Base-by-base conservation (phyloP, 2,797 vertebrate species). In the Typhlichthys eigenmanni region DNA sequence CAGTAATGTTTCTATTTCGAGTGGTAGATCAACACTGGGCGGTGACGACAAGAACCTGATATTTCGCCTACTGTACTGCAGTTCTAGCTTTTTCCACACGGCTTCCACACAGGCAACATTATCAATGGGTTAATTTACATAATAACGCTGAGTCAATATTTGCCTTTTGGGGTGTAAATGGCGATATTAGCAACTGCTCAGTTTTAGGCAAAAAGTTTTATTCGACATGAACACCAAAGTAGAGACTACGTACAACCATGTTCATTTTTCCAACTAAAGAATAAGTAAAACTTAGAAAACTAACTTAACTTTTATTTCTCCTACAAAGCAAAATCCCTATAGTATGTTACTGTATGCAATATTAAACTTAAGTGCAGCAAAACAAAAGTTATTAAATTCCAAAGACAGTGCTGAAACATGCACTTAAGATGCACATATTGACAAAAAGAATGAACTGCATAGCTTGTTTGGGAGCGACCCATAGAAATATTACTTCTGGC, bases 141-240 rank as follows among this genome's bases (percentile, higher is more conserved):
- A 43, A 43, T 0, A 43, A 8, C 38, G 9, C 38, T 10, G 38
- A 9, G 7, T 7, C 38, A 8, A 43, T 43, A 43, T 43, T 43
- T 43, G 38, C 7, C 38, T 43, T 43, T 43, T 43, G 38, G 38
- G 38, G 38, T 4, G 38, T 43, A 8, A 43, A 43, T 9, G 2
- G 5, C 38, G 8, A 6, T 9, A 43, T 7, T 9, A 10, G 38
- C 1, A n/a, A 6, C 19, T 8, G 8, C 51, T 63, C 56, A 58
- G 46, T 14, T 11, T 58, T 62, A 59, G 60, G 69, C n/a, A 69
- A 13, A 32, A 14, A 16, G 17, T 57, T 47, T 85, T 69, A 79
- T 85, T 82, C 2, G 11, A 32, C 55, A 57, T 16, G 9, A 57
- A 58, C 7, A 9, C 55, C 1, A 1, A 13, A 13, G 24, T 29